These are phyloP conservation scores for Lepidurus apus DNA, from an alignment of 1,140 invertebrate species.

Conservation along the genomic window DNA sequence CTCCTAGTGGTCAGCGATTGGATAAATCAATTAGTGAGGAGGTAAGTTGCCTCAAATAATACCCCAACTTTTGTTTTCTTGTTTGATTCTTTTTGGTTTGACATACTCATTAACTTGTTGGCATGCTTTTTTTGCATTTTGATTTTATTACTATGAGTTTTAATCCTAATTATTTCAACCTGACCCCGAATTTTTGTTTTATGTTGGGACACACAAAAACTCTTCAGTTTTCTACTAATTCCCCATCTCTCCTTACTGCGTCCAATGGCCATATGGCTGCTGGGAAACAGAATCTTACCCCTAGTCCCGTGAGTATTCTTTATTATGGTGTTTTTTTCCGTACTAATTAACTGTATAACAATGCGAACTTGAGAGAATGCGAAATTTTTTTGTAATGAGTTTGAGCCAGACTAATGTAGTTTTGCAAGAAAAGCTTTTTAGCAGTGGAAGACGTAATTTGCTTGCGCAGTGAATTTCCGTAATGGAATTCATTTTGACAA, in stretches of 20 bases:
- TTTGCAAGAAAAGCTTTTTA: neutral
- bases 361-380: neutral
- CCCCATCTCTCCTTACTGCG: slow-evolving; percentile 20
- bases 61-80: slow-evolving; percentile 26
- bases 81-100: slow-evolving; percentile 33
- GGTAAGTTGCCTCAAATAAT: slow-evolving; percentile 53
- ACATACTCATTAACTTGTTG: neutral
- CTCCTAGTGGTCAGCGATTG: slow-evolving; percentile 73
- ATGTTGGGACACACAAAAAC: slow-evolving; percentile 17
- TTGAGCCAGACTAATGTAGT: neutral
- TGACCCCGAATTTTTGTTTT: slow-evolving; percentile 11
- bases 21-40: slow-evolving; percentile 91
- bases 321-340: neutral
- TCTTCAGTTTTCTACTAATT: slow-evolving; percentile 22
- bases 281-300: slow-evolving; percentile 18
- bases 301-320: slow-evolving; percentile 9
- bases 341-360: slow-evolving; percentile 3
- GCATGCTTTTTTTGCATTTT: neutral
- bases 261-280: slow-evolving; percentile 20
- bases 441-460: slow-evolving; percentile 2
- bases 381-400: neutral
- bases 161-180: slow-evolving; percentile 14
- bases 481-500: neutral
- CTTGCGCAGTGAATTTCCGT: slow-evolving; percentile 14
- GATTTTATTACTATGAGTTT: neutral